These are phyloP conservation scores for Rhipidura dahli DNA, from an alignment of 2,113 vertebrate genomes.

Conservation along the genomic window DNA sequence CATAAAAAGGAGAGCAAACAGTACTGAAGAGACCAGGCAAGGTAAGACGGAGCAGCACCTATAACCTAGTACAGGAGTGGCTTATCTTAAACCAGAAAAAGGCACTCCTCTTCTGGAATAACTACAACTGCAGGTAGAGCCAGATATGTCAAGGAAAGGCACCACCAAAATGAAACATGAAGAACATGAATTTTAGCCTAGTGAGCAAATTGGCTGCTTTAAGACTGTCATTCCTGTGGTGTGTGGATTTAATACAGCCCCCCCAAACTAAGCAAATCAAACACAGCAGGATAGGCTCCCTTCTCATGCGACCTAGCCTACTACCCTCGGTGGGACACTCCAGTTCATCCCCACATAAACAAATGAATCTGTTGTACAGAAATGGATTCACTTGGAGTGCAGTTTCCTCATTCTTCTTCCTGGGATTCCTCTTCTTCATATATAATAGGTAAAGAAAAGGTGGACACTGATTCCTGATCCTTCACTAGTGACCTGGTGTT, in stretches of 20 bases:
- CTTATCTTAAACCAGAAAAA: slow-evolving; percentile 10
- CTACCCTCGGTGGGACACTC: background rate
- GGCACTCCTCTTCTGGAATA: background rate
- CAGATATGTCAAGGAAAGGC: background rate
- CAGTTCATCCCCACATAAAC: background rate
- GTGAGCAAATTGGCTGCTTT: background rate
- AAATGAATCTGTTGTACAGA: background rate
- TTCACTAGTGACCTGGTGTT: background rate
- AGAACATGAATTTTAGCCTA: background rate
- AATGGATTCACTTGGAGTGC: background rate
- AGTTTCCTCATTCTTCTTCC: background rate
- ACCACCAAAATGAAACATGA: background rate
- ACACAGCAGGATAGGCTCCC: background rate
- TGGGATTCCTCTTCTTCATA: background rate
- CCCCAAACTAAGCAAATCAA: background rate
- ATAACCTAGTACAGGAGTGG: background rate
- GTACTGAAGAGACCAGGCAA: background rate
- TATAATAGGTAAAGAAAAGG: background rate
- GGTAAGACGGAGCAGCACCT: background rate
- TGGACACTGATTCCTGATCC: background rate
- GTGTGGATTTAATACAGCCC: background rate
- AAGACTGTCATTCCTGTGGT: background rate
- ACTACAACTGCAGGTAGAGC: background rate
- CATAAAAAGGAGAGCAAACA: background rate
- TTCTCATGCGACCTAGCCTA: background rate